Evolutionary conservation across 2,888 invertebrate genomes (phyloP).

Genomic region (Frankliniella intonsa): DNA sequence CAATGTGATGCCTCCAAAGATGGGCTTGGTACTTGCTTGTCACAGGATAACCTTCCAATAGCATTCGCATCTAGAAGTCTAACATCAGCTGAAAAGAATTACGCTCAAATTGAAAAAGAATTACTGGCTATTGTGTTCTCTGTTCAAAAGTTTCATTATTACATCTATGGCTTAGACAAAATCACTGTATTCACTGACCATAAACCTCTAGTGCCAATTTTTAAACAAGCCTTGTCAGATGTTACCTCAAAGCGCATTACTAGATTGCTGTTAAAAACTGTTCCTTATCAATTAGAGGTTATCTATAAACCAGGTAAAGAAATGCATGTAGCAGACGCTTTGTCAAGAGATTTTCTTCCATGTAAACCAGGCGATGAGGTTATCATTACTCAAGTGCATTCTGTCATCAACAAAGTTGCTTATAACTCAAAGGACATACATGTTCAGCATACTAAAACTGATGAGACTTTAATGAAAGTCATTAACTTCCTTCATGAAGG

Average conservation of each 20-base stretch:
- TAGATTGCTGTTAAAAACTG: slow-evolving; percentile 32
- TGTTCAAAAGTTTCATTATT: slow-evolving; percentile 38
- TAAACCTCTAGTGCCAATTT: slow-evolving; percentile 34
- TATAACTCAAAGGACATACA: background rate
- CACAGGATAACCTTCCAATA: slow-evolving; percentile 32
- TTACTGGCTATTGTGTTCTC: slow-evolving; percentile 38
- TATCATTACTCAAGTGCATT: background rate
- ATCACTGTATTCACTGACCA: slow-evolving; percentile 35
- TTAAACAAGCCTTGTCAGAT: slow-evolving; percentile 35
- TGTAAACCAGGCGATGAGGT: background rate
- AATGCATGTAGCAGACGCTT: background rate
- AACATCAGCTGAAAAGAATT: slow-evolving; percentile 35
- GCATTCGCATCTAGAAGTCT: slow-evolving; percentile 32
- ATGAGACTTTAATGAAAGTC: background rate
- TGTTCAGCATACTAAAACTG: background rate
- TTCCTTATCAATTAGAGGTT: background rate
- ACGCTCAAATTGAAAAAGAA: slow-evolving; percentile 40
- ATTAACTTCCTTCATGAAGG: background rate
- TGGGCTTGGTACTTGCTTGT: slow-evolving; percentile 32
- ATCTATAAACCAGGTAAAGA: background rate
- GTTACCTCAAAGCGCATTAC: slow-evolving; percentile 37
- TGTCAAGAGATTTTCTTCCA: background rate
- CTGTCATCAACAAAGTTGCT: too few relatives aligned
- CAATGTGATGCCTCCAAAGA: slow-evolving; percentile 30
- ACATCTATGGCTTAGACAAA: slow-evolving; percentile 37